Percentiles rank a stretch among this genome's conserved stretches.
Evolutionary conservation across 2,113 vertebrate genomes (phyloP).

Genomic region (Phrynocephalus versicolor): DNA sequence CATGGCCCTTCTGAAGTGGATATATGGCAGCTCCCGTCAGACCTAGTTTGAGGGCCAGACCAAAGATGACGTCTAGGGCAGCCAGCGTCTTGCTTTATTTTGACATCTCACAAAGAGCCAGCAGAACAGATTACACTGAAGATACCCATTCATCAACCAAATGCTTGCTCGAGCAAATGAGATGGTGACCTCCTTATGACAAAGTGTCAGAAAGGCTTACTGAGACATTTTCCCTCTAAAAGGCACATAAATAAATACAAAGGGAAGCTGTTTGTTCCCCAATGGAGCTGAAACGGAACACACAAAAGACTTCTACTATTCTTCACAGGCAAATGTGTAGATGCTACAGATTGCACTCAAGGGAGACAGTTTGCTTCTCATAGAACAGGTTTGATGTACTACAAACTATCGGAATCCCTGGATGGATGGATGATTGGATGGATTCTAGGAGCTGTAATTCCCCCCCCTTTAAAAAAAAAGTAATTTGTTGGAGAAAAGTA

Average conservation of each 20-base stretch:
- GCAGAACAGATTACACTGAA: constrained; percentile 51
- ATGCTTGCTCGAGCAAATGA: constrained; percentile 56
- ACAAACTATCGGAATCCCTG: no score
- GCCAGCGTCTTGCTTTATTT: constrained; percentile 46
- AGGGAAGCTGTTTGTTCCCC: constrained; percentile 27
- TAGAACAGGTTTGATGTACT: neutral
- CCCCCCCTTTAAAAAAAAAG: no score
- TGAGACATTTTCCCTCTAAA: constrained; percentile 52
- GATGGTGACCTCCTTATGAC: constrained; percentile 40
- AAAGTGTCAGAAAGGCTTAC: constrained; percentile 39
- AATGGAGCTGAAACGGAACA: constrained; percentile 18
- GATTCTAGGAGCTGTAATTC: no score
- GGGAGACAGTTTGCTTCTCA: neutral
- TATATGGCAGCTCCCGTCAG: neutral
- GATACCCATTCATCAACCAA: constrained; percentile 38
- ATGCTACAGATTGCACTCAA: neutral
- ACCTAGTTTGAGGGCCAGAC: neutral
- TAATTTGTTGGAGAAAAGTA: constrained; percentile 38
- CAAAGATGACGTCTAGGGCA: neutral
- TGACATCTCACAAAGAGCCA: constrained; percentile 51
- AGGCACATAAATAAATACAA: constrained; percentile 9
- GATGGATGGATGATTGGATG: no score
- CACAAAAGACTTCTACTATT: neutral
- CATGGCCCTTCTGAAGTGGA: neutral
- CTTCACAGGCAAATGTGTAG: neutral